Evolutionary conservation across 37 sponge, comb jelly and placozoan genomes (phyloP), one percentile per base, ranked within the genome.

Genomic region (Crambe crambe): DNA sequence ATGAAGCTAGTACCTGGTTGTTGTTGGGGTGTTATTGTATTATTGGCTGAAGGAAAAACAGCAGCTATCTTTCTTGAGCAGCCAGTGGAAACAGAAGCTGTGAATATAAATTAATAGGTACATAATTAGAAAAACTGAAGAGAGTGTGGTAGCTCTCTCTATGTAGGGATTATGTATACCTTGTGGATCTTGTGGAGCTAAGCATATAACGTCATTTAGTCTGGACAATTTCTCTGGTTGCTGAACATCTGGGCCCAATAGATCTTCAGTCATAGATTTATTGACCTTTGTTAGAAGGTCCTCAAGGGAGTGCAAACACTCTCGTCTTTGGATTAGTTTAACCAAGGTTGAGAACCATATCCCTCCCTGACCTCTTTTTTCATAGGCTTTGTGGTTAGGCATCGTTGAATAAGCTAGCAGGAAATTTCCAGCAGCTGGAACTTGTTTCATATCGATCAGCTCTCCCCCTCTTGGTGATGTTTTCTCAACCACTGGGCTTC

Each of bases 331-430:
- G 1, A 80, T n/a, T 36, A 18, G 18, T 20, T 66, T 39, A 10
- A 63, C 75, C 57, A 83, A 40, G 2, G n/a, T 1, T 22, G 35
- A 30, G 44, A 83, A 30, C 83, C 83, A 83, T 0, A 75, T 21
- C 1, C 83, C 83, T 25, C 83, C 83, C 26, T 43, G n/a, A 12
- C 44, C 37, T 12, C 21, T 37, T 3, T 51, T 38, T 30, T 82
- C 82, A 51, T 75, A 72, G 0, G 88, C 76, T 29, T 23, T 70
- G 82, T 82, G 42, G 29, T 63, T 42, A 0, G 72, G 63, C 43
- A 87, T 58, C 20, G 77, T 82, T 32, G 88, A 87, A 60, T 60
- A 81, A 37, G 51, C 51, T 47, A 47, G 10, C 51, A 47, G 6
- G 6, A 47, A 47, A 15, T 47, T 12, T 47, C 12, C 51, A 47